Evolutionary conservation across 2,113 vertebrate species (phyloP), one percentile per base, ranked within the genome.

Genomic region (Oreotrochilus melanogaster): DNA sequence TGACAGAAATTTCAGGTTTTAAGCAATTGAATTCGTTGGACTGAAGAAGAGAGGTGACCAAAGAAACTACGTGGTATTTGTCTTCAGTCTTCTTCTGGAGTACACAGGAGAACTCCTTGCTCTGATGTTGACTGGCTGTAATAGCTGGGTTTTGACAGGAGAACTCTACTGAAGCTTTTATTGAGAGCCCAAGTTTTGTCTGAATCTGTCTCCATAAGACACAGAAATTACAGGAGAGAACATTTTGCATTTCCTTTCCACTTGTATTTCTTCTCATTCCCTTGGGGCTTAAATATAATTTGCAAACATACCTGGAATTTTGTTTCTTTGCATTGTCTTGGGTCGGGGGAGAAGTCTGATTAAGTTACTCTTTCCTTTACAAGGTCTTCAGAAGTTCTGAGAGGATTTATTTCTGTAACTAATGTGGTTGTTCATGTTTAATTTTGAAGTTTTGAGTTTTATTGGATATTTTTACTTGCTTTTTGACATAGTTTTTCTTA

Each of bases 21-120:
- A 66, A 83, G n/a, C 14, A 79, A 1, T 51, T 65, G 8, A 91
- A 23, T 14, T 10, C 2, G 5, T 43, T 71, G 79, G 5, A 33
- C 39, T 80, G 86, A 39, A 48, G 27, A 50, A n/a, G 39, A n/a
- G 61, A 82, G 54, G 31, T 95, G 86, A 94, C 84, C 81, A 93
- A 93, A 45, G 50, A 86, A 81, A 12, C 58, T 31, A 0, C 45
- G 50, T 10, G 11, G 30, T 10, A 9, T 61, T 64, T 73, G 21
- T 89, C 35, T 45, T 71, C 21, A 42, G 16, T 73, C 43, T 82
- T 4, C 47, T 73, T 51, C 21, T 54, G 67, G 39, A 88, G 27
- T 47, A 35, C 37, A 14, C 2, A 0, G 48, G 50, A 91, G 48
- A 75, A 85, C 48, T 84, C 27, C 23, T 37, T 80, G n/a, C 45